Evolutionary conservation across 2,113 vertebrate genomes (phyloP).

Genomic region (Seriola quinqueradiata): DNA sequence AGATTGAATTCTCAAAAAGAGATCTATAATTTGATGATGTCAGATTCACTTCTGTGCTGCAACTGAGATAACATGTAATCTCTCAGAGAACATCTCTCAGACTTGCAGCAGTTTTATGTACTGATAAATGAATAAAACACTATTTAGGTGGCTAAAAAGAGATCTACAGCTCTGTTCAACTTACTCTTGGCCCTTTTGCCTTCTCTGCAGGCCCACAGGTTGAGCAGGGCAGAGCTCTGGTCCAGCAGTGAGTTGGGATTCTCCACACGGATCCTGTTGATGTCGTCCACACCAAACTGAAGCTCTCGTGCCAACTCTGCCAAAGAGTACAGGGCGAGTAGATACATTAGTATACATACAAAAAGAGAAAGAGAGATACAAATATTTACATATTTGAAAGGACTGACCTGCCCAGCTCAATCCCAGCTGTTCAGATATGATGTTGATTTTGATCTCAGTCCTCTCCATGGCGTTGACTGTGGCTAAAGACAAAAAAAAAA

Average conservation of each 20-base stretch:
- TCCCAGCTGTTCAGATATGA: constrained; percentile 95
- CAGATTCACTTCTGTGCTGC: too few species aligned
- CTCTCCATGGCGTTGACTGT: constrained; percentile 89
- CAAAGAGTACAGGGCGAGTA: neutral
- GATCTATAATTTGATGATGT: neutral
- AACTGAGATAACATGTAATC: too few species aligned
- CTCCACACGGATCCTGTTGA: constrained; percentile 96
- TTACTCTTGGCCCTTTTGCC: constrained; percentile 92
- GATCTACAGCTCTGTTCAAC: constrained; percentile 57
- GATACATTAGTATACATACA: neutral
- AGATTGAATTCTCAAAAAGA: neutral
- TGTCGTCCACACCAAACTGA: constrained; percentile 95
- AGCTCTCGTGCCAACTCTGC: constrained; percentile 95
- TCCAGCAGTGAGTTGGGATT: constrained; percentile 97
- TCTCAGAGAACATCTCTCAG: neutral
- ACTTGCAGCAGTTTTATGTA: neutral
- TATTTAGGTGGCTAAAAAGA: neutral
- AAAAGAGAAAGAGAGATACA: neutral
- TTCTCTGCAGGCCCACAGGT: constrained; percentile 92
- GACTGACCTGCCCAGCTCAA: constrained; percentile 98
- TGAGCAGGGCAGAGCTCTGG: constrained; percentile 93
- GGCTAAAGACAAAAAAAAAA: constrained; percentile 78
- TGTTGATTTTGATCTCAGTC: constrained; percentile 92
- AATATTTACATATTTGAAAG: neutral
- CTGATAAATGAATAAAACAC: neutral